Evolutionary conservation across 2,888 invertebrate species (phyloP).

Genomic region (Epistrophella euchroma): DNA sequence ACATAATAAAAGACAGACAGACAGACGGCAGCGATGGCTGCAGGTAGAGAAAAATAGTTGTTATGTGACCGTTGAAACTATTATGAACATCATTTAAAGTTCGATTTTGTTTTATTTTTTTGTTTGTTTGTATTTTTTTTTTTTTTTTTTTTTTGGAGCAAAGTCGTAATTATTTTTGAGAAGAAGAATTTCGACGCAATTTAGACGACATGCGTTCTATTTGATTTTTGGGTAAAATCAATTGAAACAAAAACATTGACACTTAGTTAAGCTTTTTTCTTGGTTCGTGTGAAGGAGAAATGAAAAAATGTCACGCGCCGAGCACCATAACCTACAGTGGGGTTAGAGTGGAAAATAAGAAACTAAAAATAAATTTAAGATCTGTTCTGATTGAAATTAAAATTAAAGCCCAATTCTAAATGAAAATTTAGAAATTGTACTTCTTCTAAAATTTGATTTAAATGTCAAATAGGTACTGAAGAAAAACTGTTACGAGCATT

Average conservation of each 20-base stretch:
- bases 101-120: background rate
- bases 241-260: conserved; percentile 34
- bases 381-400: too few relatives aligned
- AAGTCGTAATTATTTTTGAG: background rate
- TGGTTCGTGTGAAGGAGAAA: background rate
- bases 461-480: too few relatives aligned
- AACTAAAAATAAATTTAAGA: background rate
- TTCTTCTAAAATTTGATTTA: too few relatives aligned
- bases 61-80: conserved; percentile 15
- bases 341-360: background rate
- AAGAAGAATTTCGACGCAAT: conserved; percentile 16
- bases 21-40: conserved; percentile 13
- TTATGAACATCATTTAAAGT: background rate
- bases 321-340: background rate
- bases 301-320: conserved; percentile 41
- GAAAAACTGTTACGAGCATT: too few relatives aligned
- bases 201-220: conserved; percentile 23
- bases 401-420: too few relatives aligned
- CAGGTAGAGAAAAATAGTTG: background rate
- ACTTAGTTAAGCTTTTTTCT: conserved; percentile 2
- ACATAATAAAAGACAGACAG: conserved; percentile 62
- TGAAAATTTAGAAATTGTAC: too few relatives aligned
- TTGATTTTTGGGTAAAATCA: conserved; percentile 9
- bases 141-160: background rate
- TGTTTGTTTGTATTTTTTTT: background rate